phyloP scores from a whole-genome alignment of 2,888 invertebrate genomes.

The Trissonchulus sp. region DNA sequence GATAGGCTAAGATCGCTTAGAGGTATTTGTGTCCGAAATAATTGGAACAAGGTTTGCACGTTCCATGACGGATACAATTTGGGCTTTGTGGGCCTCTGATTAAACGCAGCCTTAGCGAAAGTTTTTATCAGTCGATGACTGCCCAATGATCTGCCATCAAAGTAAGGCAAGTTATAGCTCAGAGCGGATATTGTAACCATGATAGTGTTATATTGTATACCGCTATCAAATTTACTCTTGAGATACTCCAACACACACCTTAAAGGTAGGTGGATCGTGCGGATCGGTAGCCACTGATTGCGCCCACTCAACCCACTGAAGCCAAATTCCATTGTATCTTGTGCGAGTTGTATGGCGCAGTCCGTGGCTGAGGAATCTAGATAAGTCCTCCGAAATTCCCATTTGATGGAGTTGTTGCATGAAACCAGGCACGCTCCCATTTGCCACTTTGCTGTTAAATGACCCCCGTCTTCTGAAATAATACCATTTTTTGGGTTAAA shows the following conservation, averaged over 20 bases:
- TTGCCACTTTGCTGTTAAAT: too few species aligned
- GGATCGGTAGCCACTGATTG: not conserved
- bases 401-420: too few species aligned
- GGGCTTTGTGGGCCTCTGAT: not conserved
- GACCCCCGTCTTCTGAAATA: too few species aligned
- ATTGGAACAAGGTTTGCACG: not conserved
- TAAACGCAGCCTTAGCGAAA: not conserved
- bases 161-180: not conserved
- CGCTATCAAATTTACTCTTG: not conserved
- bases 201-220: not conserved
- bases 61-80: not conserved
- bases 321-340: not conserved
- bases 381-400: not conserved
- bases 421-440: too few species aligned
- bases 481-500: too few species aligned
- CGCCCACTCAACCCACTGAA: not conserved
- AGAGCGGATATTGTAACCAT: not conserved
- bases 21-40: not conserved
- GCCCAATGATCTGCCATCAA: not conserved
- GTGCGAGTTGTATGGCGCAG: not conserved
- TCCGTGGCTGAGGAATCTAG: not conserved
- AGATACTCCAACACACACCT: not conserved
- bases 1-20: not conserved
- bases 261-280: not conserved
- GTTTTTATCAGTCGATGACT: not conserved